phyloP scores from a whole-genome alignment of 1,140 invertebrate genomes.

The Plutomurus gul region DNA sequence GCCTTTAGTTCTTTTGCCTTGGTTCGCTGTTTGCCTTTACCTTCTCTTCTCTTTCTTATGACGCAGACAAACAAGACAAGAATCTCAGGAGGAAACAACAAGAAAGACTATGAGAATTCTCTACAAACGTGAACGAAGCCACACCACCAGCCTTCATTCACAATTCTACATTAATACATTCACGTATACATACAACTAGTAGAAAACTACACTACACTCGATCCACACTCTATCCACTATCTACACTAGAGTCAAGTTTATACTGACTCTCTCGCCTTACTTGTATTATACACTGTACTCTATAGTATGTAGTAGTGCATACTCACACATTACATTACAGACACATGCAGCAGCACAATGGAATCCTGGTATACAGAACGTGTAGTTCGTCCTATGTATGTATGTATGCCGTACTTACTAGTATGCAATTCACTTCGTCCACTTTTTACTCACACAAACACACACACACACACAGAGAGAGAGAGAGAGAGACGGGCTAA shows the following conservation, averaged over 20 bases:
- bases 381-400: no score
- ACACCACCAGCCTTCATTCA: constrained; percentile 20
- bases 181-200: no score
- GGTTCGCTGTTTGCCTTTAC: not conserved
- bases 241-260: constrained; percentile 10
- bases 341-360: no score
- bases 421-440: not conserved
- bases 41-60: constrained; percentile 21
- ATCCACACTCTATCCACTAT: no score
- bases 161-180: constrained; percentile 28
- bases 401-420: not conserved
- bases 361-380: no score
- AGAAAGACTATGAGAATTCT: constrained; percentile 30
- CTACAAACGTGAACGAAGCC: constrained; percentile 6
- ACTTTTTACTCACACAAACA: constrained; percentile 30
- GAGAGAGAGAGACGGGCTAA: no score
- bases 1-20: constrained; percentile 24
- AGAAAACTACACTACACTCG: not conserved
- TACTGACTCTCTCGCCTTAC: not conserved
- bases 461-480: no score
- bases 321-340: no score
- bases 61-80: constrained; percentile 42
- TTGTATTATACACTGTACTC: not conserved
- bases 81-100: constrained; percentile 39
- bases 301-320: not conserved